Percentiles rank a stretch among this genome's conserved stretches.
phyloP scores from a whole-genome alignment of 1,140 invertebrate genomes.

The Maniola jurtina region DNA sequence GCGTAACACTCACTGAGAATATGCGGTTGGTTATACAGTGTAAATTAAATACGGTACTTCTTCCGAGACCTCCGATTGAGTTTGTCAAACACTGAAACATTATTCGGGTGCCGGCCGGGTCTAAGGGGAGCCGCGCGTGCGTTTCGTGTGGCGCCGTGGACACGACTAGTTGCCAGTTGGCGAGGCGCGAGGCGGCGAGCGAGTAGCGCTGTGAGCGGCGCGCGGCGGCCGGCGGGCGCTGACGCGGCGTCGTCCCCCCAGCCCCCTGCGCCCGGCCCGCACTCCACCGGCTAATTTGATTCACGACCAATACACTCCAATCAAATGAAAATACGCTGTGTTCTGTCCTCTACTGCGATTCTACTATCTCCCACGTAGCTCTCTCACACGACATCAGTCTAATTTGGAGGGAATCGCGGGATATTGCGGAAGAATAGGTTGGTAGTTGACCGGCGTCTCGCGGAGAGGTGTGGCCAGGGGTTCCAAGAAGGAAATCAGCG shows the following conservation, averaged over 20 bases:
- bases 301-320: conserved; percentile 59
- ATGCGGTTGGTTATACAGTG: conserved; percentile 73
- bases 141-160: conserved; percentile 68
- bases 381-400: conserved; percentile 15
- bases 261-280: conserved; percentile 42
- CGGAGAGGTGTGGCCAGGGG: conserved; percentile 52
- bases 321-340: conserved; percentile 53
- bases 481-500: conserved; percentile 67
- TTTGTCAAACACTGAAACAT: conserved; percentile 78
- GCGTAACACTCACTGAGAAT: conserved; percentile 78
- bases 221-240: conserved; percentile 40
- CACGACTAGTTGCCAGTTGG: conserved; percentile 62
- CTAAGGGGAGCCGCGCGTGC: conserved; percentile 71
- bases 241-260: conserved; percentile 48
- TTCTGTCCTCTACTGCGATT: conserved; percentile 33
- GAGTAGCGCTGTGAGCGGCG: conserved; percentile 50
- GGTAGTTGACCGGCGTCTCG: conserved; percentile 51
- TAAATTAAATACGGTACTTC: conserved; percentile 76
- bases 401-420: conserved; percentile 19
- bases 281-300: conserved; percentile 62
- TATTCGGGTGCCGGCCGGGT: conserved; percentile 75
- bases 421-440: conserved; percentile 28
- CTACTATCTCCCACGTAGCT: conserved; percentile 27
- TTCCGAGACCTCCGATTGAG: conserved; percentile 77
- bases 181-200: conserved; percentile 47